Conservation (phyloP, 2,888 invertebrate species). For the Drosophila flavopinicola region DNA sequence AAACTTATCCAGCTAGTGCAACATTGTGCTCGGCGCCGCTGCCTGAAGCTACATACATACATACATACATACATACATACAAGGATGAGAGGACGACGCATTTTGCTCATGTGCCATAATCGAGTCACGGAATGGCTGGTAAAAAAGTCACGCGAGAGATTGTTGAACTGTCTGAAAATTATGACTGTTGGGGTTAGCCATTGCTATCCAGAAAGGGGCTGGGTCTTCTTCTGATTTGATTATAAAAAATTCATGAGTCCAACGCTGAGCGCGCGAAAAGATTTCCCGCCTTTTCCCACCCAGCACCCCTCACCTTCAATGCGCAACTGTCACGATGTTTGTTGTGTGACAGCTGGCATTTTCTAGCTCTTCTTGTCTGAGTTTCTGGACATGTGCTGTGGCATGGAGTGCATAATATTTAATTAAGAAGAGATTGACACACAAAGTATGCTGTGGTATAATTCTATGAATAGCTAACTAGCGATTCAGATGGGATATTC, state of each 20-base stretch:
- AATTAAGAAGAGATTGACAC: slow-evolving; percentile 15
- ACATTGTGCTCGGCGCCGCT: slow-evolving; percentile 15
- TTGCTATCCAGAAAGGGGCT: slow-evolving; percentile 21
- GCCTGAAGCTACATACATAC: slow-evolving; percentile 18
- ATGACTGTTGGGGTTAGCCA: slow-evolving; percentile 51
- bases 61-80: too few relatives aligned
- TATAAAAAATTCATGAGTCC: slow-evolving; percentile 71
- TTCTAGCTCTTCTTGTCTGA: slow-evolving; percentile 2
- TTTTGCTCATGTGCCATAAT: slow-evolving; percentile 52
- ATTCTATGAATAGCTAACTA: slow-evolving; percentile 4
- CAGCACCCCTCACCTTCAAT: slow-evolving; percentile 4
- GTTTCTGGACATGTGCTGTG: slow-evolving; percentile 4
- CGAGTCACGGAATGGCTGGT: slow-evolving; percentile 66
- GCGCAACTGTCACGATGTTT: slow-evolving; percentile 34
- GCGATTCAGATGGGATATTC: not conserved
- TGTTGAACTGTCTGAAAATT: slow-evolving; percentile 70
- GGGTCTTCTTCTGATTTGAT: slow-evolving; percentile 61
- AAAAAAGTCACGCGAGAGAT: slow-evolving; percentile 71
- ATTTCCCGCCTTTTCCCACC: slow-evolving; percentile 12
- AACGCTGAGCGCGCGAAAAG: slow-evolving; percentile 50
- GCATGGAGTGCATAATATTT: slow-evolving; percentile 11
- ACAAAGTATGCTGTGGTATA: not conserved
- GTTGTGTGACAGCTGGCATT: slow-evolving; percentile 23
- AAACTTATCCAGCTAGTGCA: slow-evolving; percentile 1
- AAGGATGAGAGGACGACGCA: slow-evolving; percentile 32